These are phyloP conservation scores for Sminthopsis crassicaudata DNA, from an alignment of 2,113 vertebrate species.

Conservation along the genomic window DNA sequence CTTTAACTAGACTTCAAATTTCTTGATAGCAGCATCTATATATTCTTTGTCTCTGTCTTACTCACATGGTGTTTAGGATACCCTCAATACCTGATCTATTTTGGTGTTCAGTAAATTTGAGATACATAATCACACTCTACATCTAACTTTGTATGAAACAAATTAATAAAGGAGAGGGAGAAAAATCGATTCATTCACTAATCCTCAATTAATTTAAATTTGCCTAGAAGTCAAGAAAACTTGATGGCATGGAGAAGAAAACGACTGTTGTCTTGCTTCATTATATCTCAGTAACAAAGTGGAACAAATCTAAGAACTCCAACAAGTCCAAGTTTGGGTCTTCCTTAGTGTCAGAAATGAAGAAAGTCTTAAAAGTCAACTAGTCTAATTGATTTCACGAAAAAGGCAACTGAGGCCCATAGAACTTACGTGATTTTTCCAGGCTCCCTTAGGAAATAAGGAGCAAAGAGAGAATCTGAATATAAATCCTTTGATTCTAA, in stretches of 20 bases:
- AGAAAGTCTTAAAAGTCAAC: neutral
- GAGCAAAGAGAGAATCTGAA: neutral
- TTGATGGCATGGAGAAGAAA: neutral
- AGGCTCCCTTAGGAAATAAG: neutral
- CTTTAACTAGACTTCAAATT: too few species aligned
- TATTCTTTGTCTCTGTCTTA: neutral
- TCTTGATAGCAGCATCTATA: neutral
- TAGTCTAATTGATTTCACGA: neutral
- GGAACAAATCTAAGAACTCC: neutral
- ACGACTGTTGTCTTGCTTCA: neutral
- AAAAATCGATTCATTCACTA: neutral
- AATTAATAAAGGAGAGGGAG: neutral
- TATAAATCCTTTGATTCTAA: neutral
- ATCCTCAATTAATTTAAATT: neutral
- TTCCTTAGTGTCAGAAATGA: neutral
- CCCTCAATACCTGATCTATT: neutral
- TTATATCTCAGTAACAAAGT: neutral
- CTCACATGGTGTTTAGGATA: too few species aligned
- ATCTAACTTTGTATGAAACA: neutral
- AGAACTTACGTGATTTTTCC: neutral
- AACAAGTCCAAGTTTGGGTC: neutral
- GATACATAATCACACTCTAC: neutral
- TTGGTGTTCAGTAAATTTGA: neutral
- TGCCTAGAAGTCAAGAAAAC: neutral
- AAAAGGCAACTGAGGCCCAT: neutral